Evolutionary conservation across 2,888 invertebrate genomes (phyloP), one percentile per base, ranked within the genome.

Genomic region (Lithophane semibrunnea): DNA sequence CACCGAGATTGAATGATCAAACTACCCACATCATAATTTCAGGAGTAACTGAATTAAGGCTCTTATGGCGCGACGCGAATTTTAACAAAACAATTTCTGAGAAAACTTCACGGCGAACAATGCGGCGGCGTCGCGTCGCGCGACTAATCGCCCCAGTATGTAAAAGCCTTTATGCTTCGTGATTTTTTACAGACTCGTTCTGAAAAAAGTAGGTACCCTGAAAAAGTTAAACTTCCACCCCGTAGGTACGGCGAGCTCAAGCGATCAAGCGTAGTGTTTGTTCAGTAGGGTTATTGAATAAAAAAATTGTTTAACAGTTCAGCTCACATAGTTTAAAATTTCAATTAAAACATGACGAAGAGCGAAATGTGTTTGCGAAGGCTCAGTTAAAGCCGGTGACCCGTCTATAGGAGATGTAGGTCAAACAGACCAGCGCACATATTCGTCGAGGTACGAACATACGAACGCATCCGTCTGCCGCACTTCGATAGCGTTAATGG

Each of bases 371-470:
- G 91, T 90, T 89, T 81, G 86, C 85, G 86, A 87, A 86, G 83
- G 88, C 89, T 90, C 88, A 79, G 85, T 79, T 88, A 85, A 85
- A 90, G 84, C 82, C 94, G 88, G 88, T 94, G 96, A 96, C 96
- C 96, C 91, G 93, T 93, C 92, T 93, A 92, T 92, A 92, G 80
- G 87, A 89, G 89, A 96, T 95, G 91, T 95, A 90, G 96, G 96
- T 96, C 96, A 95, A 92, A 90, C 93, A 92, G 93, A 91, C 92
- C 92, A 92, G 87, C 89, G 92, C 91, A 91, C 92, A 91, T 90
- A 87, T 87, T 87, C 84, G 88, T 87, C n/a, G 84, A 82, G n/a
- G 68, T 68, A 85, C 86, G 85, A 88, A 89, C 87, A 85, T 85
- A 85, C 82, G 82, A 89, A 90, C 88, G 85, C 88, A 89, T 85